These are phyloP conservation scores for Gerris lacustris DNA, from an alignment of 2,888 invertebrate genomes.

Conservation along the genomic window DNA sequence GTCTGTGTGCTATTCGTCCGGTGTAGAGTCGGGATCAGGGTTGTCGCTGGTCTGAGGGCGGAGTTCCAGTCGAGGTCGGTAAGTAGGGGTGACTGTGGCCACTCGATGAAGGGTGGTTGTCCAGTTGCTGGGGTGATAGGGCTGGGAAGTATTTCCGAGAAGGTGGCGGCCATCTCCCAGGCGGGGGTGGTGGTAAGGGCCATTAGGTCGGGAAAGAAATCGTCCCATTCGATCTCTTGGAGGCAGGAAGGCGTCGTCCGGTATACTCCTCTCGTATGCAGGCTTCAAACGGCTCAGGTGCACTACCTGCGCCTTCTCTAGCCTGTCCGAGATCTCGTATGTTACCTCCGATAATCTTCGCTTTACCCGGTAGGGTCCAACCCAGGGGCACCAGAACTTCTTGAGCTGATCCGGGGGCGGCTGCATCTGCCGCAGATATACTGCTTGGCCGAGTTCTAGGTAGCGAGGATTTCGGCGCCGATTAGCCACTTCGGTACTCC, in stretches of 20 bases:
- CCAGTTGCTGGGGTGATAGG: too few relatives aligned
- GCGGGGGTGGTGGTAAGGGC: too few relatives aligned
- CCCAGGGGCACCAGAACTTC: constrained; percentile 16
- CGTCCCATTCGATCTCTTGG: too few relatives aligned
- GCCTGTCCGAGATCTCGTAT: background rate
- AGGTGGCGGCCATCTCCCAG: too few relatives aligned
- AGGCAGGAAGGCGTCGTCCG: constrained; percentile 2
- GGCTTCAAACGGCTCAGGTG: constrained; percentile 11
- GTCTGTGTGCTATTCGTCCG: too few relatives aligned
- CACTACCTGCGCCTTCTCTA: background rate
- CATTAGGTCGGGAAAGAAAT: too few relatives aligned
- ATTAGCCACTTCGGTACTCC: background rate
- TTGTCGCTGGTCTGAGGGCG: too few relatives aligned
- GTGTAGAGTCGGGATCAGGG: too few relatives aligned
- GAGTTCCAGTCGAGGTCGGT: too few relatives aligned
- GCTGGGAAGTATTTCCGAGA: too few relatives aligned
- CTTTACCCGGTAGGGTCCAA: background rate
- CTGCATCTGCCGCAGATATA: constrained; percentile 11
- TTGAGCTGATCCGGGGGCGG: background rate
- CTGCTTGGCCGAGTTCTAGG: background rate
- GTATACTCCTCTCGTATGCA: background rate
- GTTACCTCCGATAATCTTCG: background rate
- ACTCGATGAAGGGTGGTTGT: too few relatives aligned
- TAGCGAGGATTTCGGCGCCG: background rate
- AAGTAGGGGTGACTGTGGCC: too few relatives aligned